Conservation (phyloP, 2,113 vertebrate genomes). For the Corythoichthys haematopterus region DNA sequence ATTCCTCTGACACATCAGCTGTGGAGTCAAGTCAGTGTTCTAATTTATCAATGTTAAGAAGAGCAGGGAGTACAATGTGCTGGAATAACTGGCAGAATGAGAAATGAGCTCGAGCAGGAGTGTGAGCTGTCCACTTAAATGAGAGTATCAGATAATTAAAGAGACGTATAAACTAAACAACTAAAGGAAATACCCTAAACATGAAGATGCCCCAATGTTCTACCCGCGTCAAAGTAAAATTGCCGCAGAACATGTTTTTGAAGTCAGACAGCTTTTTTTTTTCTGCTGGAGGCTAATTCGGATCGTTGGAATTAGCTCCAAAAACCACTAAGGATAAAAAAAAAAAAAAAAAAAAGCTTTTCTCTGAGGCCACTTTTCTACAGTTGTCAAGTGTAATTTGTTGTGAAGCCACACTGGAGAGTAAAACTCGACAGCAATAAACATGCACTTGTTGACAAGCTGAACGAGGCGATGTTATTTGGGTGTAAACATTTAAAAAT, state of each 20-base stretch:
- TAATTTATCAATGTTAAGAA: conserved; percentile 49
- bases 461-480: not conserved
- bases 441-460: not conserved
- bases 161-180: not conserved
- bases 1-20: conserved; percentile 18
- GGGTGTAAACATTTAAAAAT: not conserved
- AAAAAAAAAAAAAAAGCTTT: not conserved
- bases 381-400: not conserved
- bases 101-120: conserved; percentile 16
- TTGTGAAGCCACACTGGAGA: not conserved
- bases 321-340: not conserved
- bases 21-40: conserved; percentile 15
- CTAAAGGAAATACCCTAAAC: not conserved
- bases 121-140: not conserved
- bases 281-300: not conserved
- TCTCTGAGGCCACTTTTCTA: not conserved
- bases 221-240: not conserved
- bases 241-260: not conserved
- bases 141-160: not conserved
- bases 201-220: not conserved
- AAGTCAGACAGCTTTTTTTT: not conserved
- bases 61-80: conserved; percentile 27
- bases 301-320: not conserved
- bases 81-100: conserved; percentile 27
- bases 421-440: not conserved